Evolutionary conservation across 2,797 vertebrate genomes (phyloP).

Genomic region (Ibycter americanus): DNA sequence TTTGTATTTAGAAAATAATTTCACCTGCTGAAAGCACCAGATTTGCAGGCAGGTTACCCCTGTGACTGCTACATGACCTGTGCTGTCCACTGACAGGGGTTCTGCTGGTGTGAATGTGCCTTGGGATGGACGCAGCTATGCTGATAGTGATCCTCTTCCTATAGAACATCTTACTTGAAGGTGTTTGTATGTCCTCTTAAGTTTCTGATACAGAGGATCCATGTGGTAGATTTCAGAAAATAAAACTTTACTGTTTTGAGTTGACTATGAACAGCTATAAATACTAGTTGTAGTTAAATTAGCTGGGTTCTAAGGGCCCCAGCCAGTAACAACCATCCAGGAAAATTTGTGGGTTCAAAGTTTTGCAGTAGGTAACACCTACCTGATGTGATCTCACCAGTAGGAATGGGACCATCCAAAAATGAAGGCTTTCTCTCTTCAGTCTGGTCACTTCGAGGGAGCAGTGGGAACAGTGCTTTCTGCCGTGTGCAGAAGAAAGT

Average conservation of each 20-base stretch:
- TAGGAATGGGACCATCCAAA: too few species aligned
- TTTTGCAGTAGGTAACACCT: background rate
- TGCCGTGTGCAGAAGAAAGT: background rate
- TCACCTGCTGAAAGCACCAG: background rate
- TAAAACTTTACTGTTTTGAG: background rate
- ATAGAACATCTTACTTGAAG: background rate
- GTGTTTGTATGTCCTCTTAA: background rate
- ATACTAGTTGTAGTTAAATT: background rate
- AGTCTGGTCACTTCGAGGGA: background rate
- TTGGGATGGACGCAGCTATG: background rate
- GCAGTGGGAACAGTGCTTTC: background rate
- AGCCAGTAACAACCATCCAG: background rate
- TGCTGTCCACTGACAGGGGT: too few species aligned
- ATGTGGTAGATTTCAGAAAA: background rate
- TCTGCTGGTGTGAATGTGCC: background rate
- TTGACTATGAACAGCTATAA: background rate
- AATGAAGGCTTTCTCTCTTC: background rate
- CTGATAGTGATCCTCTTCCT: background rate
- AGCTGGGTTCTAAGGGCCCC: background rate
- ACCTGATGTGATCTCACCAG: background rate
- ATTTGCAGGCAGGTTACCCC: background rate
- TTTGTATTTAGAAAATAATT: background rate
- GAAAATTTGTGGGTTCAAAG: background rate
- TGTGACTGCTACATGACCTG: background rate
- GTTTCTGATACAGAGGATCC: background rate